These are phyloP conservation scores for Xestia rhomboidea DNA, from an alignment of 2,888 invertebrate species.

Conservation along the genomic window DNA sequence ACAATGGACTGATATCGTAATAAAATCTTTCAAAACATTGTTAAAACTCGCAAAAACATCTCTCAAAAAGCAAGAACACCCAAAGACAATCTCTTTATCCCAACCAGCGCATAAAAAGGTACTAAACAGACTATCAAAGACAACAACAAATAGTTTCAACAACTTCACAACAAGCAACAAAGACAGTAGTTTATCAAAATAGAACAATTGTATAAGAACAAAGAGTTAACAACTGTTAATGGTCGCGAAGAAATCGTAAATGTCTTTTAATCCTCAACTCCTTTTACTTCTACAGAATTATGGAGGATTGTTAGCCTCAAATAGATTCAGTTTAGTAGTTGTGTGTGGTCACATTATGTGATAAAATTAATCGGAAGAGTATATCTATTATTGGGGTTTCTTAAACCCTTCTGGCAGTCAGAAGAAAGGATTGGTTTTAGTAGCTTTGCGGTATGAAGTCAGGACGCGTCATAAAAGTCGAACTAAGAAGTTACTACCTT, in stretches of 20 bases:
- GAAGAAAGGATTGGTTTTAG: background rate
- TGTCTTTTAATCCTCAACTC: slow-evolving; percentile 49
- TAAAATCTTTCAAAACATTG: background rate
- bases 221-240: slow-evolving; percentile 54
- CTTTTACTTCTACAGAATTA: slow-evolving; percentile 38
- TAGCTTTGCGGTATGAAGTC: background rate
- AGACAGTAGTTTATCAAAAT: slow-evolving; percentile 60
- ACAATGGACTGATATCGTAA: background rate
- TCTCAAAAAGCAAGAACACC: background rate
- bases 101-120: slow-evolving; percentile 16
- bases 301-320: slow-evolving; percentile 20
- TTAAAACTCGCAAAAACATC: background rate
- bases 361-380: slow-evolving; percentile 26
- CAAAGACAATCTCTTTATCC: background rate
- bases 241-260: slow-evolving; percentile 59
- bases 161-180: slow-evolving; percentile 22
- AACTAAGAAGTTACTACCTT: background rate
- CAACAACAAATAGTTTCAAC: slow-evolving; percentile 35
- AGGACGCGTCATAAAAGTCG: slow-evolving; percentile 22
- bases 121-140: slow-evolving; percentile 30
- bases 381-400: slow-evolving; percentile 25
- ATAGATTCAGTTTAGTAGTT: slow-evolving; percentile 20
- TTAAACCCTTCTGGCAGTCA: slow-evolving; percentile 13
- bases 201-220: slow-evolving; percentile 52
- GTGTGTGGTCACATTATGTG: slow-evolving; percentile 41